A percentile compares a stretch with the other conserved stretches of the same genome.
phyloP scores from a whole-genome alignment of 2,888 invertebrate genomes.

The Acronicta leporina region DNA sequence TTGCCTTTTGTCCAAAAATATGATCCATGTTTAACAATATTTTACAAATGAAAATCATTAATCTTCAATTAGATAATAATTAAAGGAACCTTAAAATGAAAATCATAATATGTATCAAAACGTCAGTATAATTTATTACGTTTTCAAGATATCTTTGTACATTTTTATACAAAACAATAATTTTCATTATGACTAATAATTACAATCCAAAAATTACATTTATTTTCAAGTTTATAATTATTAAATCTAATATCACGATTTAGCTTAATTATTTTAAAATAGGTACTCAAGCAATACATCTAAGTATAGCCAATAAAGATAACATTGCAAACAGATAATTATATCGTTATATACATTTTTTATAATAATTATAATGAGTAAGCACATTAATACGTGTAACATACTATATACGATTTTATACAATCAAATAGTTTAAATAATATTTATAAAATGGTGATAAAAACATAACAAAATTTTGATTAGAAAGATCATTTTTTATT shows the following conservation, averaged over 20 bases:
- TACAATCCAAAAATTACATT: slow-evolving; percentile 89
- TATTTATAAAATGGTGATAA: slow-evolving; percentile 32
- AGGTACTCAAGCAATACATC: slow-evolving; percentile 83
- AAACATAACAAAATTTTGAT: slow-evolving; percentile 36
- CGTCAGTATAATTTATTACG: slow-evolving; percentile 89
- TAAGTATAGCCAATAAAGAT: slow-evolving; percentile 74
- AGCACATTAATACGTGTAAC: slow-evolving; percentile 63
- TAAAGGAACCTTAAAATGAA: slow-evolving; percentile 67
- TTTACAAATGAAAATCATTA: too few relatives aligned
- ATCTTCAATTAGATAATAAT: slow-evolving; percentile 40
- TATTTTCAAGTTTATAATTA: slow-evolving; percentile 86
- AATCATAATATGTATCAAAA: slow-evolving; percentile 85
- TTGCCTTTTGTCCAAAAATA: too few relatives aligned
- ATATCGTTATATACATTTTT: slow-evolving; percentile 63
- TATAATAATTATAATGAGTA: slow-evolving; percentile 56
- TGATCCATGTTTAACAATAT: too few relatives aligned
- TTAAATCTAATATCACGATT: slow-evolving; percentile 89
- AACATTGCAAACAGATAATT: slow-evolving; percentile 78
- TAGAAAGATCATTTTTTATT: slow-evolving; percentile 7
- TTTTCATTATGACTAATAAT: slow-evolving; percentile 86
- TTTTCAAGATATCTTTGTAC: slow-evolving; percentile 87
- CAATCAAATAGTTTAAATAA: slow-evolving; percentile 33
- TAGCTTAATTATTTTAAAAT: slow-evolving; percentile 86
- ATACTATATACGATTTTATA: slow-evolving; percentile 53
- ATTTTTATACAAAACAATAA: slow-evolving; percentile 89